phyloP scores from a whole-genome alignment of 2,888 invertebrate genomes.

The Folsomia manolachei region DNA sequence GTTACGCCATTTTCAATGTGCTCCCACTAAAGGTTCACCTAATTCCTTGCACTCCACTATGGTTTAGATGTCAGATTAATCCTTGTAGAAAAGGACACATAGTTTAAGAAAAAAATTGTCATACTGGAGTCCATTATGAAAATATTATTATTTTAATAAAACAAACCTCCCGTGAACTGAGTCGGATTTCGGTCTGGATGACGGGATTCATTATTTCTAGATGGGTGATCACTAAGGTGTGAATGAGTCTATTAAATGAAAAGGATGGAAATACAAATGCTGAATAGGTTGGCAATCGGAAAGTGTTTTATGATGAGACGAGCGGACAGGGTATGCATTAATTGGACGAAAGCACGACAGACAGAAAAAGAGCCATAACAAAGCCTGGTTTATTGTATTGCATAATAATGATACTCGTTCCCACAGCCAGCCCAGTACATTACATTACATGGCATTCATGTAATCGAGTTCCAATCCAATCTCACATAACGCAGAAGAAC shows the following conservation, averaged over 20 bases:
- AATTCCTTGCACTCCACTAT: too few relatives aligned
- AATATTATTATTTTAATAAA: too few relatives aligned
- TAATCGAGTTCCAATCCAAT: conserved; percentile 2
- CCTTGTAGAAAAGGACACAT: too few relatives aligned
- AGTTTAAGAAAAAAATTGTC: too few relatives aligned
- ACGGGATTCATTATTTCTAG: conserved; percentile 29
- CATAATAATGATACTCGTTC: too few relatives aligned
- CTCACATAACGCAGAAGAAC: background rate
- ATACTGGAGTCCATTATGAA: too few relatives aligned
- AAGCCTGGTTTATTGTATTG: background rate
- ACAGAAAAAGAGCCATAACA: background rate
- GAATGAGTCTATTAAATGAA: conserved; percentile 48
- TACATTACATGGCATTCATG: background rate
- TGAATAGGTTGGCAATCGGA: background rate
- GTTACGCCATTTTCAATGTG: too few relatives aligned
- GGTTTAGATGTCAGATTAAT: too few relatives aligned
- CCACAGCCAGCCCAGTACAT: too few relatives aligned
- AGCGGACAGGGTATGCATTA: background rate
- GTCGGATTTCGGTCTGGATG: too few relatives aligned
- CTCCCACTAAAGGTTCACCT: too few relatives aligned
- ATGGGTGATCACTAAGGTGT: conserved; percentile 44
- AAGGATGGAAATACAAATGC: background rate
- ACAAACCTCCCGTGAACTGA: too few relatives aligned
- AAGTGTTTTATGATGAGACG: background rate
- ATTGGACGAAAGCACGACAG: background rate